Conservation (phyloP, 2,113 vertebrate species). For the Sinocyclocheilus rhinocerous region DNA sequence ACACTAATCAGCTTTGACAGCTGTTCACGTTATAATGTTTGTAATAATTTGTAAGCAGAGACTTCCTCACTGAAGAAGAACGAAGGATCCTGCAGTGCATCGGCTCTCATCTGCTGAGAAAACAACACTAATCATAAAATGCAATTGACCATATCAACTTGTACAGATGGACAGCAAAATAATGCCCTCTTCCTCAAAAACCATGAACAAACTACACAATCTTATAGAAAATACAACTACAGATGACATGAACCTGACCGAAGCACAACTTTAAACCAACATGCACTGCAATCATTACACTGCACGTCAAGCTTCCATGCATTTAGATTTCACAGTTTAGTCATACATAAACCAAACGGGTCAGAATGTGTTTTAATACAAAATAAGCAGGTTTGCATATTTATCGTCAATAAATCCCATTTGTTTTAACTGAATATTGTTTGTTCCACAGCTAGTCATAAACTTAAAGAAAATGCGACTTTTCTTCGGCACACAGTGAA, state of each 20-base stretch:
- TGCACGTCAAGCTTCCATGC: not conserved
- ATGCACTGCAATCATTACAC: too few species aligned
- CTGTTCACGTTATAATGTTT: not conserved
- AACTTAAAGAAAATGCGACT: too few species aligned
- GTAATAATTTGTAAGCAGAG: not conserved
- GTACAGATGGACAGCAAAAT: not conserved
- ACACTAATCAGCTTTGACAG: not conserved
- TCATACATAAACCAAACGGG: too few species aligned
- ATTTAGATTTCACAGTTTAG: not conserved
- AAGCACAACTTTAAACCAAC: not conserved
- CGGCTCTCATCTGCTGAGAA: not conserved
- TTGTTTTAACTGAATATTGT: too few species aligned
- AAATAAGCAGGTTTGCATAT: not conserved
- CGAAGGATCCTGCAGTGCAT: not conserved
- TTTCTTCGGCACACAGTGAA: too few species aligned
- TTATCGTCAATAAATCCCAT: not conserved
- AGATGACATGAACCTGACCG: not conserved
- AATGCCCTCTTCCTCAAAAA: not conserved
- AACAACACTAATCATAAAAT: not conserved
- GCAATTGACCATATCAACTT: too few species aligned
- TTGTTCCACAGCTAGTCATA: too few species aligned
- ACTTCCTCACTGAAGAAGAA: not conserved
- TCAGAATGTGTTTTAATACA: not conserved
- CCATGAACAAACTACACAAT: not conserved
- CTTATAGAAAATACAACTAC: not conserved